phyloP scores from a whole-genome alignment of 2,888 invertebrate species.

The Eupeodes luniger region DNA sequence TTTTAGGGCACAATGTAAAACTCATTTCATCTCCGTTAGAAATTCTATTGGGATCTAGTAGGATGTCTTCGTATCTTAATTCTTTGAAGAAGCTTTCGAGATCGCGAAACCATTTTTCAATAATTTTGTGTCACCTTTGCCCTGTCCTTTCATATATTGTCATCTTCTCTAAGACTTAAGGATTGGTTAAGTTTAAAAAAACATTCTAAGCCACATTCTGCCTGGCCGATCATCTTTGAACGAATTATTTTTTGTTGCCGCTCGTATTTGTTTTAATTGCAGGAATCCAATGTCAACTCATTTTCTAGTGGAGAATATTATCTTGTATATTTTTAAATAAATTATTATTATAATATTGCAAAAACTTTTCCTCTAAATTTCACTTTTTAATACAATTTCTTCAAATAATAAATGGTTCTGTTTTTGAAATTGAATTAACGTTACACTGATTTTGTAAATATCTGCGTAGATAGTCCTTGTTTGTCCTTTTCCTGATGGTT shows the following conservation, averaged over 20 bases:
- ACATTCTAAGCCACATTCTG: constrained; percentile 5
- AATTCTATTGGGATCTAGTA: no score
- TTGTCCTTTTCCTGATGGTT: constrained; percentile 5
- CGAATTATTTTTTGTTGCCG: no score
- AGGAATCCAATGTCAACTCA: no score
- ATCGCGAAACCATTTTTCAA: not conserved
- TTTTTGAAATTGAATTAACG: constrained; percentile 70
- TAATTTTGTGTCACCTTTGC: not conserved
- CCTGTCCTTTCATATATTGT: not conserved
- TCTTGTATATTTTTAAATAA: no score
- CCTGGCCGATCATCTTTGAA: not conserved
- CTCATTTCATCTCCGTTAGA: no score
- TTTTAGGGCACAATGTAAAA: no score
- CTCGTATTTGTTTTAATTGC: no score
- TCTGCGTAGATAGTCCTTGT: constrained; percentile 23
- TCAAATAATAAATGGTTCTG: constrained; percentile 62
- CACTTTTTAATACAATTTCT: constrained; percentile 43
- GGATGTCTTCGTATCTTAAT: not conserved
- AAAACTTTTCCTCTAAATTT: not conserved
- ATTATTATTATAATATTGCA: no score
- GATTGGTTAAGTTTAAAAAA: constrained; percentile 10
- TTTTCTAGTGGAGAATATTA: no score
- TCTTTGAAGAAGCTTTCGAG: not conserved
- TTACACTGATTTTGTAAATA: constrained; percentile 35
- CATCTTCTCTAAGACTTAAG: constrained; percentile 11